Evolutionary conservation across 2,113 vertebrate species (phyloP).

Genomic region (Chloropsis cyanopogon): DNA sequence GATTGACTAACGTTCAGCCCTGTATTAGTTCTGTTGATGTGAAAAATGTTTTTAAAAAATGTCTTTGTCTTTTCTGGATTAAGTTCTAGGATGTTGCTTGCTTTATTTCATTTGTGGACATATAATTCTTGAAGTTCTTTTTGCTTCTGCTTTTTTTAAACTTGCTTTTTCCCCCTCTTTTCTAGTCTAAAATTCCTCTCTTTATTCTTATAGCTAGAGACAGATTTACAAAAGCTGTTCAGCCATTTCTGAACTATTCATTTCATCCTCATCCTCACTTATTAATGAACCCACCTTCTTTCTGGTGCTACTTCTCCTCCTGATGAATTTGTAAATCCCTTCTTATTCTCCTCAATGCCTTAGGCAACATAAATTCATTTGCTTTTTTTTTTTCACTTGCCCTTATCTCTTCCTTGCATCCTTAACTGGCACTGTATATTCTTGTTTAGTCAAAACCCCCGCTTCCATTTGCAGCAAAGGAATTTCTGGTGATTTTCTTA

Average conservation of each 20-base stretch:
- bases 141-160: not conserved
- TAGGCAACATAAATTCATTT: constrained; percentile 43
- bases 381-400: not conserved
- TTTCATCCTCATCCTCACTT: constrained; percentile 57
- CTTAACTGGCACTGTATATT: not conserved
- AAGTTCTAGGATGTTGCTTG: not conserved
- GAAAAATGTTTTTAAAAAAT: not conserved
- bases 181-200: not conserved
- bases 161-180: fast-evolving
- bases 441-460: not conserved
- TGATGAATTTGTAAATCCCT: constrained; percentile 63
- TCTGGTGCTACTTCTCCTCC: constrained; percentile 1
- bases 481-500: not conserved
- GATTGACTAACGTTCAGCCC: not conserved
- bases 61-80: not conserved
- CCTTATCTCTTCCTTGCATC: constrained; percentile 41
- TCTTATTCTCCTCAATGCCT: constrained; percentile 53
- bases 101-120: not conserved
- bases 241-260: constrained; percentile 40
- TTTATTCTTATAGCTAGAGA: not conserved
- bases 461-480: not conserved
- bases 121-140: not conserved
- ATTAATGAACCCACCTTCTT: constrained; percentile 62
- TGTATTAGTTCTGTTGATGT: not conserved
- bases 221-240: constrained; percentile 18